Base-by-base conservation (phyloP, 1,140 invertebrate genomes). In the Camponotus pennsylvanicus region DNA sequence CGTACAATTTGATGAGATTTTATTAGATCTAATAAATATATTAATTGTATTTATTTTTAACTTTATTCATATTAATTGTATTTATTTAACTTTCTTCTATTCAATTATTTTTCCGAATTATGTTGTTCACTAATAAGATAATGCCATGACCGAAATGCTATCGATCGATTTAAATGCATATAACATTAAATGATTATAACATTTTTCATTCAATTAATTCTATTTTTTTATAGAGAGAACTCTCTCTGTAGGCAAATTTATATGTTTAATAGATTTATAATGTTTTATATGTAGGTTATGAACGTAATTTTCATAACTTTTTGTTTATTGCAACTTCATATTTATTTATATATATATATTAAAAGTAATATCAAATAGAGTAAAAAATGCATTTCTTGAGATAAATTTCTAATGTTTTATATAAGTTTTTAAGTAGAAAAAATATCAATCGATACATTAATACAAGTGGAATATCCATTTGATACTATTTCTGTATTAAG, bases 381-480 rank as follows among this genome's bases (percentile, higher is more conserved):
- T 40, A 67, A 3, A 32, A 40, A 13, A 61, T 67, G 40, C 7
- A 18, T 57, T 11, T 73, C 70, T 75, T 42, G 6, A 37, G 15
- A 40, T 37, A 52, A 71, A 71, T 80, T 21, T 67, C 66, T 27
- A 4, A 42, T 42, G 40, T 42, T 45, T 71, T 70, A 7, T 21
- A 71, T n/a, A 52, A 69, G 9, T 40, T 37, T 70, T 79, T 21
- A 21, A 21, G 5, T 57, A 80, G 3, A 69, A 67, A 67, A 27
- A 27, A 13, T 37, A 67, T 67, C 7, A 37, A 11, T 79, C 45
- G 6, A 79, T 34, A 52, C 21, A 21, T 79, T n/a, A 8, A 79
- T 34, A 67, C 67, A 52, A 66, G 7, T 21, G 3, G 0, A 9
- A 18, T 77, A n/a, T 42, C 13, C 3, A 78, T 42, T 21, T 42